Evolutionary conservation across 2,888 invertebrate genomes (phyloP), one percentile per base, ranked within the genome.

Genomic region (Dasypolia templi): DNA sequence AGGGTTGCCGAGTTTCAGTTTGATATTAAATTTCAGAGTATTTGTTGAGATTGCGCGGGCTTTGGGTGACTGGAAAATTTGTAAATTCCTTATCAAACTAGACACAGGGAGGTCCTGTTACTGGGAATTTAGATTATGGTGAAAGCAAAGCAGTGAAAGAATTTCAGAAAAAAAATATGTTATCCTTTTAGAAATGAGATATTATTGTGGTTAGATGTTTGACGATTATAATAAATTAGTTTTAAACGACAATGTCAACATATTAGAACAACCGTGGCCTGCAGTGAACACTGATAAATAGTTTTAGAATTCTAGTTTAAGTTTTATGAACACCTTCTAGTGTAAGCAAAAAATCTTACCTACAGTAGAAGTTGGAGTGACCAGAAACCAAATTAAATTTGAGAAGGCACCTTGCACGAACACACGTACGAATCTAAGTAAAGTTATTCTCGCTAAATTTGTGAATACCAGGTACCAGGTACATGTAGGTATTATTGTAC

Each of bases 41-140:
- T 51, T 77, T 51, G 35, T 22, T 12, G 62, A 51, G 68, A 69
- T 55, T 61, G 53, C 19, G 53, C 69, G 42, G 61, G 69, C 32
- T 14, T 46, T 6, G 9, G 35, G 53, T 68, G 53, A 68, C 69
- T 69, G 26, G 26, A 62, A 68, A 77, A 69, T 61, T 68, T 49
- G 55, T 32, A 32, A 61, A 77, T 61, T 68, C 46, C 22, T 29
- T 6, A 7, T 1, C 19, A 51, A 76, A 35, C 46, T 68, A 56
- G 58, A 29, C 9, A 19, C 17, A 35, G 19, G 12, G 42, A 62
- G 26, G 12, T 26, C 42, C 32, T 22, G 19, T 49, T 44, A 68
- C 32, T 29, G 35, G n/a, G n/a, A 68, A 61, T 55, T 49, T 26
- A 39, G 17, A 29, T 53, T n/a, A 22, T 44, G 29, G 3, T 35